Base-by-base conservation (phyloP, 2,113 vertebrate species). In the Anarrhichthys ocellatus region DNA sequence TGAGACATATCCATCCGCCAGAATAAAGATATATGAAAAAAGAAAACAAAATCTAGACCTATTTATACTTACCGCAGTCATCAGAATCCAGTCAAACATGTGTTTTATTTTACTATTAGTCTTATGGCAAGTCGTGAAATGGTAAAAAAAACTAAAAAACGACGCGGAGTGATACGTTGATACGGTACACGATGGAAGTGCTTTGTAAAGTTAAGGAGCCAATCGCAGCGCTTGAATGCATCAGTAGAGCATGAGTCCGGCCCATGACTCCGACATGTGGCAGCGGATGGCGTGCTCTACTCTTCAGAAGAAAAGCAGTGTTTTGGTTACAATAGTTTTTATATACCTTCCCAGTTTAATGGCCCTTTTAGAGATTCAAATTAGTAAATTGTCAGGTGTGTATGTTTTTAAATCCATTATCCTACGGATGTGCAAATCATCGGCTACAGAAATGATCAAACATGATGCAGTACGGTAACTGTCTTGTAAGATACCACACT, bases 21-120 rank as follows among this genome's bases (percentile, higher is more conserved):
- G 1, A 61, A n/a, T 32, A 5, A 8, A 50, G 22, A n/a, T 29
- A 92, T 64, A 86, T 87, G 90, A 44, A 95, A 95, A 95, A 83
- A 83, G 91, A 84, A 91, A 90, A 77, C 92, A 91, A 1, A 90
- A 88, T 91, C 93, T 94, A 48, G 89, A 93, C 91, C 1, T 5
- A 6, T 4, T 5, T 13, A 2, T 4, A 36, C 4, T 0, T 48
- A 40, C 15, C 0, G 0, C 2, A 14, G 0, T 1, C 15, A 62
- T 1, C 6, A 9, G 2, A 18, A 1, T 2, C 3, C 18, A 9
- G 0, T 15, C 4, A 24, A 2, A 20, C 0, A 0, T 18, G 2
- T 14, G 5, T 65, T 89, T 50, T 52, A 9, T 71, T 52, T 27
- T 0, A 17, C 3, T n/a, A 18, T 50, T 38, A 29, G 14, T 6